phyloP scores from a whole-genome alignment of 2,888 invertebrate genomes.

The Andrena flavipes region DNA sequence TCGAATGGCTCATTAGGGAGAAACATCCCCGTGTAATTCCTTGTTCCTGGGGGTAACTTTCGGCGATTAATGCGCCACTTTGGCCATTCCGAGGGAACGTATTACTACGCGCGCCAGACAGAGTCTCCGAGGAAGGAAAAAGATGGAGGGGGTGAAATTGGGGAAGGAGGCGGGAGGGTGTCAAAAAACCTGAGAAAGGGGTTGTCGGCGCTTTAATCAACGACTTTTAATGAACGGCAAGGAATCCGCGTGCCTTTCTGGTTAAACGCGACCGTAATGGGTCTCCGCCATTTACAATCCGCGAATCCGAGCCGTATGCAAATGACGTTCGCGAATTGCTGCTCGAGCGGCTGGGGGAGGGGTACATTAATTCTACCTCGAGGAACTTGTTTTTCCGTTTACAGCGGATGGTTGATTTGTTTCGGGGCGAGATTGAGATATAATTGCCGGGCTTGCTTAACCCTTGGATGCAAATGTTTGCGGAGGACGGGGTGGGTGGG shows the following conservation, averaged over 20 bases:
- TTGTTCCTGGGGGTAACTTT: conserved; percentile 17
- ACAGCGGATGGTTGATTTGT: not conserved
- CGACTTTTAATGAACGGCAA: conserved; percentile 33
- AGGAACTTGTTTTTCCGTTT: not conserved
- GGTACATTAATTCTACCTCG: conserved; percentile 8
- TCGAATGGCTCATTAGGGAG: conserved; percentile 11
- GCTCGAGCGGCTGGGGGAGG: not conserved
- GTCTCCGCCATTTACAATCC: conserved; percentile 8
- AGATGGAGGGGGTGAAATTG: too few species aligned
- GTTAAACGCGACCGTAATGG: conserved; percentile 23
- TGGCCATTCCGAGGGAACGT: not conserved
- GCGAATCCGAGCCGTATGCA: conserved; percentile 26
- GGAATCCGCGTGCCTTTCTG: conserved; percentile 10
- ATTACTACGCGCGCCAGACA: not conserved
- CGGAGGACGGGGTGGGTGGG: too few species aligned
- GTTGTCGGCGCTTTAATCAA: conserved; percentile 34
- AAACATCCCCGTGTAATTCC: conserved; percentile 28
- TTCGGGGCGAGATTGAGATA: not conserved
- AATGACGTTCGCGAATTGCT: not conserved
- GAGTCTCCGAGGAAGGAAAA: not conserved
- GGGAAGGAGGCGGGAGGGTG: not conserved
- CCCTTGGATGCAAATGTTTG: not conserved
- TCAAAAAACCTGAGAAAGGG: not conserved
- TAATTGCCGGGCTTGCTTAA: conserved; percentile 7
- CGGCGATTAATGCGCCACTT: conserved; percentile 26